These are phyloP conservation scores for Camarhynchus parvulus DNA, from an alignment of 2,113 vertebrate genomes.

Conservation along the genomic window DNA sequence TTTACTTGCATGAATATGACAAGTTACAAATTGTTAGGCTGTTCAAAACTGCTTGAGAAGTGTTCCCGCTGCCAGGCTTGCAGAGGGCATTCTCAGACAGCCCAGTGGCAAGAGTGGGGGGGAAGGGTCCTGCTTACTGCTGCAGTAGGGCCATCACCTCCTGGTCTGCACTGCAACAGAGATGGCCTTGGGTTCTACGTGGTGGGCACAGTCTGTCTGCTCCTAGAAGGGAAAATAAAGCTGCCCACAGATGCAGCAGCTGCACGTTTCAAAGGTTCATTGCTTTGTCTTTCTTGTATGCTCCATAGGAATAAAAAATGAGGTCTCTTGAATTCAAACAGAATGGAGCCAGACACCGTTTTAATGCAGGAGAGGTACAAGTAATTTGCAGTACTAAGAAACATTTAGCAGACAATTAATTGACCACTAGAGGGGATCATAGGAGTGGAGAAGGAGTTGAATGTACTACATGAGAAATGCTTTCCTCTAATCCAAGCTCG, in stretches of 20 bases:
- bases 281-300: neutral
- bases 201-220: rapidly evolving
- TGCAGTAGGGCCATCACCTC: neutral
- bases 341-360: neutral
- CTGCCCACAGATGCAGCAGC: neutral
- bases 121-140: neutral
- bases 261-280: neutral
- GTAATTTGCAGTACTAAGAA: neutral
- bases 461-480: neutral
- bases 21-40: neutral
- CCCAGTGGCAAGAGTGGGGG: neutral
- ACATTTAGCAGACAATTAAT: neutral
- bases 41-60: neutral
- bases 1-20: neutral
- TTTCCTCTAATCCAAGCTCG: neutral
- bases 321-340: neutral
- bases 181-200: rapidly evolving
- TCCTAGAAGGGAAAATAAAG: neutral
- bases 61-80: neutral
- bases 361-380: neutral
- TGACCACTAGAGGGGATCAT: conserved; percentile 58
- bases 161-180: neutral
- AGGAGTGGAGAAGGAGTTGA: neutral
- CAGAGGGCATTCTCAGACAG: neutral
- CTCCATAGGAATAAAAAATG: neutral